A percentile compares a stretch with the other conserved stretches of the same genome.
Conservation (phyloP, 2,888 invertebrate genomes). For the Entomobrya multifasciata region DNA sequence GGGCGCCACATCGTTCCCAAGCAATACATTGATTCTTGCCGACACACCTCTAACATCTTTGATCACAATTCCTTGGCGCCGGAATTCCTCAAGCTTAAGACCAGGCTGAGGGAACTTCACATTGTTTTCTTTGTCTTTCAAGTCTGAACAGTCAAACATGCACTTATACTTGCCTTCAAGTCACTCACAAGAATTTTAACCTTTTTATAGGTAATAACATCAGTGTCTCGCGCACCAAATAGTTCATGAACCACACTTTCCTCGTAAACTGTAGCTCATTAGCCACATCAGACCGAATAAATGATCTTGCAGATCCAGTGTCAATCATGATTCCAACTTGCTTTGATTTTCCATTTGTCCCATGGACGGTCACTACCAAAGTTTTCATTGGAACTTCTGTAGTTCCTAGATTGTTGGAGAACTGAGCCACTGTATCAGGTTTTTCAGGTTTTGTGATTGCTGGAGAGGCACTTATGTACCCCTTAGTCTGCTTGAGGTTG, state of each 20-base stretch:
- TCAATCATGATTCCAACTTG: constrained; percentile 77
- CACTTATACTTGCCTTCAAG: background rate
- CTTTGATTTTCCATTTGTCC: constrained; percentile 55
- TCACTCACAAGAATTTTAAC: background rate
- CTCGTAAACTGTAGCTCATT: constrained; percentile 72
- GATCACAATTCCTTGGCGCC: background rate
- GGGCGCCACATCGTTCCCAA: background rate
- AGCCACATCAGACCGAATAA: constrained; percentile 75
- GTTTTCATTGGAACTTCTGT: constrained; percentile 73
- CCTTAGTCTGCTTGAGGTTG: background rate
- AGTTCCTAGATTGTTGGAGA: background rate
- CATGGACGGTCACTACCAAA: constrained; percentile 75
- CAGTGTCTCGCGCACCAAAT: constrained; percentile 71
- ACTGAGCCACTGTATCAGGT: background rate
- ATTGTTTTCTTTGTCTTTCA: background rate
- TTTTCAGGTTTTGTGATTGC: background rate
- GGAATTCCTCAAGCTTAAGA: background rate
- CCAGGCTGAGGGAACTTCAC: background rate
- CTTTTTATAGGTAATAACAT: background rate
- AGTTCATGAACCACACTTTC: constrained; percentile 75
- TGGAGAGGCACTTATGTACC: background rate
- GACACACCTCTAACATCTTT: background rate
- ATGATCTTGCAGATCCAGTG: constrained; percentile 78
- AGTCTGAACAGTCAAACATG: background rate
- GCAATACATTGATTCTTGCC: background rate